Base-by-base conservation (phyloP, 2,888 invertebrate genomes). In the Physocephala rufipes region DNA sequence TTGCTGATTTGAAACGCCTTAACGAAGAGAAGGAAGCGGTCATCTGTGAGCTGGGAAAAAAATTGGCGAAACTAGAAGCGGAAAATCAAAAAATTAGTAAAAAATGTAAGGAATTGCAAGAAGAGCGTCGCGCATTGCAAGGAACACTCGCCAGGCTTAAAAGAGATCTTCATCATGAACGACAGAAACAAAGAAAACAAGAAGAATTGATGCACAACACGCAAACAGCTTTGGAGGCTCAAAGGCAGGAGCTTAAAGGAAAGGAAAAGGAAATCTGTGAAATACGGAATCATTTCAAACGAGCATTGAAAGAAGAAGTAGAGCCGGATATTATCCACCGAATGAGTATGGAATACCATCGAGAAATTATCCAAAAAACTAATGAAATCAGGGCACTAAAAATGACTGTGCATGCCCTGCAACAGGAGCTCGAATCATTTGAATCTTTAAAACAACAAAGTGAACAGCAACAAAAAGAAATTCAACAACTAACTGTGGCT, bases 81-180 rank as follows among this genome's bases (percentile, higher is more conserved):
- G 86, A 85, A 26, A 86, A 85, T 74, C 80, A 80, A 5, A 78
- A 78, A 21, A 81, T 85, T 62, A 84, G 82, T 0, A 79, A 79
- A 0, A 80, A 81, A 69, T 86, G 81, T 61, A 75, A 80, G 53
- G 77, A 81, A 55, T 71, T 83, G 7, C 72, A 81, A 15, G 78
- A 79, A 47, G 79, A 80, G 4, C 83, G 83, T 12, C 73, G 74
- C 1, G 71, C 72, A 2, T 67, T 83, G 28, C 76, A 80, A 43
- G 74, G 78, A 12, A 79, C 78, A 21, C 62, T 85, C 7, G 75
- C 77, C 19, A 36, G 74, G 13, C 78, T 76, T 24, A 77, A 76
- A 12, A 64, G 58, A 0, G 74, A 77, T 1, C 68, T 82, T 24
- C 72, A 74, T 0, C 63, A 13, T 76, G 77, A n/a, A 73, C 74